A percentile compares a stretch with the other conserved stretches of the same genome.
Evolutionary conservation across 2,113 vertebrate species (phyloP).

Genomic region (Myxocyprinus asiaticus): DNA sequence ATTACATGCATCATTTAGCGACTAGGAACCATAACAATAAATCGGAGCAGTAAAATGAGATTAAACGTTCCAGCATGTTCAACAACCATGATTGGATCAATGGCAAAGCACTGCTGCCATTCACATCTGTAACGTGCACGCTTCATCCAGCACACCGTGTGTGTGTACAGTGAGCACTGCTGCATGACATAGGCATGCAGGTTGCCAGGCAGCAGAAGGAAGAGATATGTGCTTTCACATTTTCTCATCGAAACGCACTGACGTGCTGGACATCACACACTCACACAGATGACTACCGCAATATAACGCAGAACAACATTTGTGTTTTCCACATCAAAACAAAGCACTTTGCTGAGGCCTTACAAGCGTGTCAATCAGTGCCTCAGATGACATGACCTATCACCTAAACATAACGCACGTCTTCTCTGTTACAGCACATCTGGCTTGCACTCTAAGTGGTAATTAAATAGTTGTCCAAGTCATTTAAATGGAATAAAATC

Average conservation of each 20-base stretch:
- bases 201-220: constrained; percentile 74
- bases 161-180: constrained; percentile 38
- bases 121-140: neutral
- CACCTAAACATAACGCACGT: constrained; percentile 8
- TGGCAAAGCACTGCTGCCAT: neutral
- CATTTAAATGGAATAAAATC: neutral
- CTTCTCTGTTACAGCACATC: constrained; percentile 1
- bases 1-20: constrained; percentile 10
- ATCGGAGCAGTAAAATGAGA: constrained; percentile 1
- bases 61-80: neutral
- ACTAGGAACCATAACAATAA: constrained; percentile 15
- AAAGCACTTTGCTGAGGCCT: neutral
- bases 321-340: neutral
- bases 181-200: constrained; percentile 64
- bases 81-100: neutral
- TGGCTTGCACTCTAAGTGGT: no score
- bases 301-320: neutral
- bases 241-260: constrained; percentile 47
- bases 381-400: neutral
- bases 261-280: constrained; percentile 10
- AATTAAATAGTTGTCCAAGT: no score
- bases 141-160: constrained; percentile 1
- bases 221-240: constrained; percentile 69
- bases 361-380: neutral
- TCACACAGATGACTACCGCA: constrained; percentile 18